Evolutionary conservation across 2,113 vertebrate species (phyloP).

Genomic region (Hemichromis elongatus): DNA sequence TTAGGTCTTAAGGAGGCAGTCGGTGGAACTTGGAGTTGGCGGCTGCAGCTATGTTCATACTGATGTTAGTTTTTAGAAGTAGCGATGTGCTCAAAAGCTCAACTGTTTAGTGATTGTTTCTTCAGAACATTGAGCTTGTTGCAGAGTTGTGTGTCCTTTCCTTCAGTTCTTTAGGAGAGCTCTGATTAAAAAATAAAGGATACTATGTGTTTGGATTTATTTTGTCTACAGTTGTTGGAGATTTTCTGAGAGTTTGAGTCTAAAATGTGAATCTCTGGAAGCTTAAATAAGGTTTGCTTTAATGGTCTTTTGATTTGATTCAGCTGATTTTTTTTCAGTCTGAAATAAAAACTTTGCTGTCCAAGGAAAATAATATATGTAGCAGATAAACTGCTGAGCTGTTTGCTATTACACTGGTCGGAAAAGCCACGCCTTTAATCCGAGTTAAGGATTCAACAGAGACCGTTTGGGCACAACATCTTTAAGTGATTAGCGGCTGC

Average conservation of each 20-base stretch:
- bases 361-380: neutral
- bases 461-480: neutral
- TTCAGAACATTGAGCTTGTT: neutral
- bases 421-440: neutral
- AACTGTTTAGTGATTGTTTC: neutral
- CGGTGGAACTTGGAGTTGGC: neutral
- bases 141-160: neutral
- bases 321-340: neutral
- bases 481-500: too few relatives aligned
- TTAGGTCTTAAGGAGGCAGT: neutral
- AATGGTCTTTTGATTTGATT: neutral
- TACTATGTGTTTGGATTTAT: neutral
- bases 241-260: neutral
- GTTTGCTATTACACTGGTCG: neutral
- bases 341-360: neutral
- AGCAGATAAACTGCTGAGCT: neutral
- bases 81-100: neutral
- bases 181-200: neutral
- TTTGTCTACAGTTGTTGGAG: neutral
- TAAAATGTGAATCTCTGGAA: neutral
- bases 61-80: neutral
- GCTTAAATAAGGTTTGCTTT: neutral
- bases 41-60: neutral
- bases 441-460: neutral
- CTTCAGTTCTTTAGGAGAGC: neutral